Evolutionary conservation across 1,140 invertebrate species (phyloP).

Genomic region (Bombus sylvicola): DNA sequence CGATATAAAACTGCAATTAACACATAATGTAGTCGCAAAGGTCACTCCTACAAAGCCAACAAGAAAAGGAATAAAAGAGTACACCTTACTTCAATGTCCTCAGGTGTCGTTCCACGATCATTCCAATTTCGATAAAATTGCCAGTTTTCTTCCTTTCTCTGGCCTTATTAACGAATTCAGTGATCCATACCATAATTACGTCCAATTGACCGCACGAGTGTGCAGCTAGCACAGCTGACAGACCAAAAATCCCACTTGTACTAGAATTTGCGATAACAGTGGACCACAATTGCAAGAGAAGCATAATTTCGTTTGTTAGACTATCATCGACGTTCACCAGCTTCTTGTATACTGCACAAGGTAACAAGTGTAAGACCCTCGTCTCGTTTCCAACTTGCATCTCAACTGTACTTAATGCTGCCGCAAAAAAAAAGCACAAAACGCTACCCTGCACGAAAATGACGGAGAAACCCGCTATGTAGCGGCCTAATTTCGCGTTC

Average conservation of each 20-base stretch:
- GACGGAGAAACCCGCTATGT: constrained; percentile 12
- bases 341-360: constrained; percentile 37
- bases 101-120: constrained; percentile 64
- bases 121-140: constrained; percentile 1
- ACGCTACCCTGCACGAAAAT: constrained; percentile 44
- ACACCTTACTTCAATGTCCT: constrained; percentile 56
- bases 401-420: background rate
- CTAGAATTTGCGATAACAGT: constrained; percentile 56
- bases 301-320: constrained; percentile 57
- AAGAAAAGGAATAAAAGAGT: too few species aligned
- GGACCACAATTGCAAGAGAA: constrained; percentile 43
- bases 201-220: constrained; percentile 66
- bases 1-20: constrained; percentile 66
- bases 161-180: constrained; percentile 20
- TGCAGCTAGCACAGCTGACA: constrained; percentile 53
- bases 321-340: constrained; percentile 21
- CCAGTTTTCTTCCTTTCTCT: background rate
- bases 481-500: constrained; percentile 36
- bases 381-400: constrained; percentile 33
- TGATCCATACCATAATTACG: constrained; percentile 51
- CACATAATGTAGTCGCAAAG: background rate
- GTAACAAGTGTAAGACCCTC: constrained; percentile 10
- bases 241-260: constrained; percentile 28
- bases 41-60: background rate
- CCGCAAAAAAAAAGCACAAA: background rate